Conservation (phyloP, 2,797 vertebrate genomes). For the Eulemur rubriventer region DNA sequence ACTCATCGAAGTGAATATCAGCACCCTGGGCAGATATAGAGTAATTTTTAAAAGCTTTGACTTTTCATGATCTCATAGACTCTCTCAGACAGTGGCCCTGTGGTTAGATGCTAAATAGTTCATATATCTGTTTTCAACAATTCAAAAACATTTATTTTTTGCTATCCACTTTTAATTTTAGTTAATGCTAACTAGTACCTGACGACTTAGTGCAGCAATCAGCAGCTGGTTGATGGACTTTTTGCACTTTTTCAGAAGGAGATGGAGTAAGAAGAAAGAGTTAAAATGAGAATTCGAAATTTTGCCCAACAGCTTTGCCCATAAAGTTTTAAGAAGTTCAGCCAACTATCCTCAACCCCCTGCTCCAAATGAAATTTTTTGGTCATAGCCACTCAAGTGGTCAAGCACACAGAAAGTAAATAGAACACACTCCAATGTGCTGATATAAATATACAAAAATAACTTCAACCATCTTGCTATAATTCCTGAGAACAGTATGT, state of each 20-base stretch:
- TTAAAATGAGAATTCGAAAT: neutral
- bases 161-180: neutral
- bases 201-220: neutral
- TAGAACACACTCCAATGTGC: accelerated
- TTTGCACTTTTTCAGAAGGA: neutral
- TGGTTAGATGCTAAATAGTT: neutral
- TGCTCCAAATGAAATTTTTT: neutral
- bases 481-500: neutral
- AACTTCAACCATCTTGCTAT: neutral
- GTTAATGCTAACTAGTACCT: neutral
- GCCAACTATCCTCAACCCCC: neutral
- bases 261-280: neutral
- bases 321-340: constrained; percentile 28
- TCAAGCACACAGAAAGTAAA: neutral
- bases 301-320: neutral
- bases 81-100: neutral
- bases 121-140: neutral
- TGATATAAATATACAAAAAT: neutral
- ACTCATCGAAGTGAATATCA: neutral
- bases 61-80: neutral
- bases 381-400: neutral
- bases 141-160: neutral
- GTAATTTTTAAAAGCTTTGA: neutral
- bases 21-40: neutral
- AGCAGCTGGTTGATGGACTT: neutral